Base-by-base conservation (phyloP, 2,888 invertebrate species). In the Horisme vitalbata region DNA sequence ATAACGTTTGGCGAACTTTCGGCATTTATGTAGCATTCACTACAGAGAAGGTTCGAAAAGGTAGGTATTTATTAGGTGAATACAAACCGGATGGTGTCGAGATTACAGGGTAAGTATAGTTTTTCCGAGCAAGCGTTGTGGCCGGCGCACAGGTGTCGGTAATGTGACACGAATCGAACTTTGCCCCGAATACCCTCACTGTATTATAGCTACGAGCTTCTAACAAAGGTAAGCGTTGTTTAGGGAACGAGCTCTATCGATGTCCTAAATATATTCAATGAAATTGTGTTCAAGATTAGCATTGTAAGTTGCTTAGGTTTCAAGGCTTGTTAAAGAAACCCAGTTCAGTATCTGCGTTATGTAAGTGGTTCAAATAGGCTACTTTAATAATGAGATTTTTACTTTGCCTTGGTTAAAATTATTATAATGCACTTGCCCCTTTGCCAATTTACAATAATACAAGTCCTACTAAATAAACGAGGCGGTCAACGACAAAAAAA, bases 31-130 rank as follows among this genome's bases (percentile, higher is more conserved):
- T 65, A 67, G 69, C n/a, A n/a, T n/a, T n/a, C n/a, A n/a, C n/a
- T n/a, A n/a, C n/a, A n/a, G n/a, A 63, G 68, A 75, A 75, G 71
- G 76, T 75, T 74, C 62, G 72, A 70, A 65, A 70, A 69, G 71
- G 75, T 72, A 81, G 77, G 76, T 80, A 81, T 84, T 84, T 86
- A 86, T 85, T 83, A 75, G 76, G 79, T 76, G 81, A 81, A 85
- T 81, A 86, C 80, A 77, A 71, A 69, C 65, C 61, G 65, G 69
- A 75, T 76, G 74, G 72, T 72, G 74, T 68, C 65, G 75, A 79
- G 75, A 79, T 83, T 83, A 79, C 75, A 75, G 69, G 67, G 65
- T 63, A 69, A 67, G 63, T 60, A 67, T 68, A 74, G 70, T 71
- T 75, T 75, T 76, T 71, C 60, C 62, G 51, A 65, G 62, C 71